Evolutionary conservation across 2,797 vertebrate genomes (phyloP).

Genomic region (Pitangus sulphuratus): DNA sequence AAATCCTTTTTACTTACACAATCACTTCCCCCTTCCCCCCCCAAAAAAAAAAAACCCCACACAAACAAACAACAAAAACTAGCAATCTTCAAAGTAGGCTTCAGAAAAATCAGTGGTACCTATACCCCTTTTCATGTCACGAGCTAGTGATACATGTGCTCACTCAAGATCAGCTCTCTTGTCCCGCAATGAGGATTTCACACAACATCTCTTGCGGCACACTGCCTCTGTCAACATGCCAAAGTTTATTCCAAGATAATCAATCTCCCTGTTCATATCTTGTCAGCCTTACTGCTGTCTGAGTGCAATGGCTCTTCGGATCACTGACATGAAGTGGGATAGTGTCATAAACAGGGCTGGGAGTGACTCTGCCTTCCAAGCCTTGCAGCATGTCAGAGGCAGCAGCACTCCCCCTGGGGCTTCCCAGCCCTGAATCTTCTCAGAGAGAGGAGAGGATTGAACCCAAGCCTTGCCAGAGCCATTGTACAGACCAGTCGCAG

Average conservation of each 20-base stretch:
- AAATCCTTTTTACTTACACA: not conserved
- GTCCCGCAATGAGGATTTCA: not conserved
- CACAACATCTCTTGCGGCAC: not conserved
- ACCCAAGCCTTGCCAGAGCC: not conserved
- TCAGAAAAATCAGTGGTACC: not conserved
- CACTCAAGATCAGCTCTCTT: accelerated
- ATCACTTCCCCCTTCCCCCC: too few relatives aligned
- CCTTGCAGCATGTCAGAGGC: accelerated
- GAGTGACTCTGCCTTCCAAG: accelerated
- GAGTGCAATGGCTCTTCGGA: accelerated
- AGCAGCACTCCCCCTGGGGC: not conserved
- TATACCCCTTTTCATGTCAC: not conserved
- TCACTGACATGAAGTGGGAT: accelerated
- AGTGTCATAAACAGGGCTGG: not conserved
- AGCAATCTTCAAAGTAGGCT: not conserved
- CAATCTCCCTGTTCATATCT: not conserved
- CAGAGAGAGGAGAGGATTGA: not conserved
- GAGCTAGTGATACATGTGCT: not conserved
- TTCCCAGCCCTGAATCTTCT: not conserved
- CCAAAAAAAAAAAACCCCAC: not conserved
- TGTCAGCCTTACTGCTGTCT: not conserved
- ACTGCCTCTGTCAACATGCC: not conserved
- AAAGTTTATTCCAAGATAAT: not conserved
- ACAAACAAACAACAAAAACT: too few relatives aligned
- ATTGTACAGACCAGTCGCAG: not conserved